phyloP scores from a whole-genome alignment of 2,888 invertebrate genomes.

The Leucophenga maculata region DNA sequence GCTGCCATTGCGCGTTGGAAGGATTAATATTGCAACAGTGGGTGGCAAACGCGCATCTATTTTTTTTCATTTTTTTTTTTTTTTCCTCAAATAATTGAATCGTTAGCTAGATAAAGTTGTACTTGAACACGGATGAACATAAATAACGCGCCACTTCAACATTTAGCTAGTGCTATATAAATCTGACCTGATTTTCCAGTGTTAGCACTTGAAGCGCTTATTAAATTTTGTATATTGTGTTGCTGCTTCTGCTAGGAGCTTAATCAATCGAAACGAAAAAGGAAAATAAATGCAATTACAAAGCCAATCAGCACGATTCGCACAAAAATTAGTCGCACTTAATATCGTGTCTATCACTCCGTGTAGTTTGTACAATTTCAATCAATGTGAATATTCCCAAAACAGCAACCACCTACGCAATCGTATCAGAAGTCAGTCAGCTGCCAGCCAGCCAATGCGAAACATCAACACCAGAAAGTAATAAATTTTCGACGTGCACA shows the following conservation, averaged over 20 bases:
- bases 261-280: too few relatives aligned
- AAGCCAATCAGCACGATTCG: neutral
- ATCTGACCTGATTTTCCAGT: too few relatives aligned
- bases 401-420: conserved; percentile 10
- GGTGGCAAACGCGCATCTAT: neutral
- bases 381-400: conserved; percentile 23
- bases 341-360: neutral
- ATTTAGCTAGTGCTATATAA: too few relatives aligned
- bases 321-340: conserved; percentile 7
- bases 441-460: conserved; percentile 5
- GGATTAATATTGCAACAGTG: conserved; percentile 2
- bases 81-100: conserved; percentile 3
- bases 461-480: conserved; percentile 22
- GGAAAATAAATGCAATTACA: too few relatives aligned
- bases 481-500: conserved; percentile 29
- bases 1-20: neutral
- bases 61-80: neutral
- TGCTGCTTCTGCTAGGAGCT: too few relatives aligned
- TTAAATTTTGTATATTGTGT: too few relatives aligned
- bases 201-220: too few relatives aligned
- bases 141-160: too few relatives aligned
- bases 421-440: neutral
- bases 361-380: neutral
- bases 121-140: too few relatives aligned
- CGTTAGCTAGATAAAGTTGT: neutral